Evolutionary conservation across 2,797 vertebrate species (phyloP), one percentile per base, ranked within the genome.

Genomic region (Argentina silus): DNA sequence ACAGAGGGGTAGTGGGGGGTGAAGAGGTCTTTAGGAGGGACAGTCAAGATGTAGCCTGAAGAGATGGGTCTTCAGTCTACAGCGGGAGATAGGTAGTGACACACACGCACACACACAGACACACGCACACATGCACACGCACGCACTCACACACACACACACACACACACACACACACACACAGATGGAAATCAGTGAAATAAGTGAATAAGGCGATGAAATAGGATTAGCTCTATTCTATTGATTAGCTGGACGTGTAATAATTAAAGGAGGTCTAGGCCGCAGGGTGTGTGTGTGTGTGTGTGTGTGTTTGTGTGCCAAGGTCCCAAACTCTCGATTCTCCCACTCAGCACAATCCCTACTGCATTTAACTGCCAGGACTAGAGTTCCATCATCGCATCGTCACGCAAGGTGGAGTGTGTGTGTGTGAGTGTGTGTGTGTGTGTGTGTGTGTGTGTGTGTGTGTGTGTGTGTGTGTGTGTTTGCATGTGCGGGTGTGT

Each of bases 161-260:
- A 79, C 17, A 57, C 42, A 19, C 70, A 64, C 23, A 74, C 8
- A 51, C 62, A 69, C 70, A 71, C 11, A 74, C 23, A 47, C 12
- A 48, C 44, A 47, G 44, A 72, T 63, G 45, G n/a, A 47, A 72
- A 7, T 73, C 9, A 6, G 76, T 64, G 62, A 79, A 88, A n/a
- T n/a, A n/a, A n/a, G n/a, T 88, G 69, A 87, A 91, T 89, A 86
- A 88, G 83, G 72, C 80, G 80, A 88, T 86, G 84, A 85, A 89
- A 87, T 81, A 86, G 86, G 88, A 90, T 90, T 91, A 90, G 80
- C 82, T 57, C 81, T 78, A 81, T 83, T 76, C 76, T 86, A 90
- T 90, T 84, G 88, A 90, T 89, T 88, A 86, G 79, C 81, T 71
- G 48, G 81, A 74, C 10, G 19, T 79, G 76, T 88, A 83, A 89